Conservation (phyloP, 2,888 invertebrate genomes). For the Leptinotarsa tumamoca region DNA sequence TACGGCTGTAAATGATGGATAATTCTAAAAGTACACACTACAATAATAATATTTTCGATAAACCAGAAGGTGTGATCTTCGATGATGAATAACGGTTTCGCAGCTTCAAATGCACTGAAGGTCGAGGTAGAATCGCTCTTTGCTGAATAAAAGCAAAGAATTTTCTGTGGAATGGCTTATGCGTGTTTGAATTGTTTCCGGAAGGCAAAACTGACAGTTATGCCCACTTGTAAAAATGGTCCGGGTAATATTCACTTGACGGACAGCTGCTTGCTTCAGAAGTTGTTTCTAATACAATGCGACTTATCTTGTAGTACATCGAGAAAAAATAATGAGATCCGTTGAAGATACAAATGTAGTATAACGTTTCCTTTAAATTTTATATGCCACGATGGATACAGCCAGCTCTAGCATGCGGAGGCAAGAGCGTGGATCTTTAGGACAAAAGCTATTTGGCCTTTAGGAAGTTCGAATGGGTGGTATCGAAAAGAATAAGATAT, state of each 20-base stretch:
- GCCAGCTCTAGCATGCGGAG: too few relatives aligned
- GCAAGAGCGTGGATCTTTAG: too few relatives aligned
- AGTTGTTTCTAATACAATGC: too few relatives aligned
- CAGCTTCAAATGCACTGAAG: neutral
- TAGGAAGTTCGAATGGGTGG: too few relatives aligned
- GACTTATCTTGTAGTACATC: too few relatives aligned
- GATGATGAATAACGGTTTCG: conserved; percentile 10
- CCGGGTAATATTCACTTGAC: neutral
- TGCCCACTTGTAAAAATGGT: neutral
- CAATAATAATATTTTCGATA: conserved; percentile 11
- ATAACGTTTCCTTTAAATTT: too few relatives aligned
- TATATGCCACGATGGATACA: too few relatives aligned
- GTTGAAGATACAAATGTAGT: too few relatives aligned
- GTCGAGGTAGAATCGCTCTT: neutral
- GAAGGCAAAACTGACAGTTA: neutral
- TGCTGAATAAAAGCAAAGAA: neutral
- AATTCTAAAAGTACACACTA: neutral
- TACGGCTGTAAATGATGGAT: neutral
- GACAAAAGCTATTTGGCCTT: too few relatives aligned
- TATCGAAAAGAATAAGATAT: too few relatives aligned
- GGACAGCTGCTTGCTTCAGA: too few relatives aligned
- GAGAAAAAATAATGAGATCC: too few relatives aligned
- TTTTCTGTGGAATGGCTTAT: neutral
- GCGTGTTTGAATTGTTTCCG: neutral
- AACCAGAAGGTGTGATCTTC: conserved; percentile 17